These are phyloP conservation scores for Noctilio leporinus DNA, from an alignment of 2,113 vertebrate genomes.

Conservation along the genomic window DNA sequence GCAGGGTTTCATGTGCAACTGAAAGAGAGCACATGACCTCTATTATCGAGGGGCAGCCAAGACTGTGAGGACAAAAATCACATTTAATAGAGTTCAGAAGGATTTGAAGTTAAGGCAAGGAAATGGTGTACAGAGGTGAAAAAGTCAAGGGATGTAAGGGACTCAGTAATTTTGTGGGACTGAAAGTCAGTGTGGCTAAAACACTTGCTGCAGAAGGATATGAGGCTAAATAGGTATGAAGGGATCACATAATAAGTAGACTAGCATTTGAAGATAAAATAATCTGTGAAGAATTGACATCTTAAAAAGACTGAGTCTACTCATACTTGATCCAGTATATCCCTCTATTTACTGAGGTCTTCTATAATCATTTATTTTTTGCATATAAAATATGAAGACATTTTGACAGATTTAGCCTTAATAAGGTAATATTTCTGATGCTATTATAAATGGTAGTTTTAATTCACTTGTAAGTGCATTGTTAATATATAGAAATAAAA, in stretches of 20 bases:
- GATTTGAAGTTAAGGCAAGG: not conserved
- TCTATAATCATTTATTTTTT: not conserved
- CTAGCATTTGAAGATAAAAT: not conserved
- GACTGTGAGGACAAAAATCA: not conserved
- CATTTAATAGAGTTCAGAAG: not conserved
- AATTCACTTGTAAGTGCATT: not conserved
- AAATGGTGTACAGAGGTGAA: not conserved
- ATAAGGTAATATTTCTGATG: not conserved
- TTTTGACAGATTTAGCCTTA: not conserved
- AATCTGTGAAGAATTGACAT: not conserved
- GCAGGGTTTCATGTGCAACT: not conserved
- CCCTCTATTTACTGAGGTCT: not conserved
- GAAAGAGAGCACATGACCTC: not conserved
- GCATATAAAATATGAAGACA: not conserved
- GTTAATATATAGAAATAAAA: not conserved
- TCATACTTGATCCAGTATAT: not conserved
- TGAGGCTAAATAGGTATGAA: not conserved
- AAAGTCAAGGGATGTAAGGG: not conserved
- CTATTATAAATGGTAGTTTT: not conserved
- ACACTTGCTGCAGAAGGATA: not conserved
- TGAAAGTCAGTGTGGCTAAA: not conserved
- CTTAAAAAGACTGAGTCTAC: not conserved
- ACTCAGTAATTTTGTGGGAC: not conserved
- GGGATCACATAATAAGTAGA: not conserved
- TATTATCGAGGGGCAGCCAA: not conserved